A percentile compares a stretch with the other conserved stretches of the same genome.
These are phyloP conservation scores for Morone chrysops DNA, from an alignment of 2,113 vertebrate genomes.

Conservation along the genomic window DNA sequence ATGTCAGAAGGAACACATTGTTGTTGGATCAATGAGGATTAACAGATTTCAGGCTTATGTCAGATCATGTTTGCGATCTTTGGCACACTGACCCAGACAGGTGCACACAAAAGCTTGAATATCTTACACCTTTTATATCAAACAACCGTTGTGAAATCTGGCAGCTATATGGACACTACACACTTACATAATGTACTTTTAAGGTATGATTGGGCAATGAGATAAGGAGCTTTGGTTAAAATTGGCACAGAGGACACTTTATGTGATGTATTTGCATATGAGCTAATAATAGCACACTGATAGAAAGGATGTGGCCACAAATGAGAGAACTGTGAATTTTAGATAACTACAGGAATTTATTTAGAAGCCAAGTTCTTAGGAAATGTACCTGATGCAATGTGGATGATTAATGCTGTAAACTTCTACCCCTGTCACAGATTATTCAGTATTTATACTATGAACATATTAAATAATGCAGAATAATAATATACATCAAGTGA, in stretches of 20 bases:
- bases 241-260: neutral
- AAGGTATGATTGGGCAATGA: neutral
- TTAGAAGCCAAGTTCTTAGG: neutral
- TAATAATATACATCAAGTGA: neutral
- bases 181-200: neutral
- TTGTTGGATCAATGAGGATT: neutral
- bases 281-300: neutral
- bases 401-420: neutral
- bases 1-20: neutral
- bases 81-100: slow-evolving; percentile 6
- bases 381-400: neutral
- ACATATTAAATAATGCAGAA: neutral
- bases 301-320: neutral
- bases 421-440: neutral
- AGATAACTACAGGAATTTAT: neutral
- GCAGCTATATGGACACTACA: neutral
- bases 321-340: neutral
- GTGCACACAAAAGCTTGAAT: neutral
- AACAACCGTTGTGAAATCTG: neutral
- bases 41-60: neutral
- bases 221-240: slow-evolving; percentile 15
- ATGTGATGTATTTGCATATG: neutral
- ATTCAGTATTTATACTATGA: neutral
- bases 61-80: neutral
- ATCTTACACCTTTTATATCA: neutral